Percentiles rank a stretch among this genome's conserved stretches.
Evolutionary conservation across 2,888 invertebrate genomes (phyloP).

Genomic region (Eumerus sabulonum): DNA sequence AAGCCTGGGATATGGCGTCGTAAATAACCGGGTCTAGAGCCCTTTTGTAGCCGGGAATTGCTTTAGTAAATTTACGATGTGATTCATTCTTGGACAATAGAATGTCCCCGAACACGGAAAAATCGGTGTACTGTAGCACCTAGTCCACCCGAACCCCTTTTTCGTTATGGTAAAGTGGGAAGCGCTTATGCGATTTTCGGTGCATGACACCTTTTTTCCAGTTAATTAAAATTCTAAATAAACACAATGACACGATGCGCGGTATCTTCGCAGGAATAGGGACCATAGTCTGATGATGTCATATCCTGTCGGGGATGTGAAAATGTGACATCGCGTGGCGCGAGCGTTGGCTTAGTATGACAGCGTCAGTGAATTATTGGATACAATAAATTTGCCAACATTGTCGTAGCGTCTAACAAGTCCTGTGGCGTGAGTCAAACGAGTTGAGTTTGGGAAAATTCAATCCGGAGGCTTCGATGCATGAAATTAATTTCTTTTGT

Average conservation of each 20-base stretch:
- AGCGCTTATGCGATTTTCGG: background rate
- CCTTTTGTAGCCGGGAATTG: constrained; percentile 57
- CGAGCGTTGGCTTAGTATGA: background rate
- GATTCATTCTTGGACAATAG: constrained; percentile 62
- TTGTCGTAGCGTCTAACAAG: constrained; percentile 4
- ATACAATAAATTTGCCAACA: constrained; percentile 29
- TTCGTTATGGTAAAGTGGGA: no score
- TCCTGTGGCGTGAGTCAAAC: background rate
- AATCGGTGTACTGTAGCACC: constrained; percentile 18
- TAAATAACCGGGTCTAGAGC: constrained; percentile 55
- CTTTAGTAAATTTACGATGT: constrained; percentile 64
- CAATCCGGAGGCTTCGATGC: constrained; percentile 39
- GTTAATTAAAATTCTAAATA: constrained; percentile 55
- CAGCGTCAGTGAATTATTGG: constrained; percentile 24
- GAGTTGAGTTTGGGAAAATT: constrained; percentile 12
- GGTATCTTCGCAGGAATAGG: background rate
- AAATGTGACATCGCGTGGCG: constrained; percentile 11
- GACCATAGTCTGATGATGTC: constrained; percentile 20
- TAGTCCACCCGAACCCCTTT: background rate
- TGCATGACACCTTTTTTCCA: background rate
- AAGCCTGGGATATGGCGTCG: constrained; percentile 58
- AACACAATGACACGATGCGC: constrained; percentile 2
- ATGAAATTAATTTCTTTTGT: constrained; percentile 51
- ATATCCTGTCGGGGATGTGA: no score
- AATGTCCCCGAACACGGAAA: constrained; percentile 18